These are phyloP conservation scores for Coracopsis vasa DNA, from an alignment of 2,113 vertebrate genomes.

Conservation along the genomic window DNA sequence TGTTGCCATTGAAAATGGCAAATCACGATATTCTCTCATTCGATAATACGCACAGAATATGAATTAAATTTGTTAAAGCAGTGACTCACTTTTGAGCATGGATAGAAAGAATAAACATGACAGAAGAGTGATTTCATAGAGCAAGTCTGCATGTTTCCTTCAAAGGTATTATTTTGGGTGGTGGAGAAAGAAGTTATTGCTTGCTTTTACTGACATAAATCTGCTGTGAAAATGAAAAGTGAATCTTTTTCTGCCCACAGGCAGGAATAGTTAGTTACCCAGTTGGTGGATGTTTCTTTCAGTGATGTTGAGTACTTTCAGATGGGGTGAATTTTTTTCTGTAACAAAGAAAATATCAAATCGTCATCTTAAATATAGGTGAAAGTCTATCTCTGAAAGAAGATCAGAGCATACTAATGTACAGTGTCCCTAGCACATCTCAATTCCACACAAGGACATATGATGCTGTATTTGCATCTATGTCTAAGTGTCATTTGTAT, in stretches of 20 bases:
- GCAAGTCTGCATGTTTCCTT: background rate
- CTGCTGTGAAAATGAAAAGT: constrained; percentile 13
- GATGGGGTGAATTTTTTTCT: background rate
- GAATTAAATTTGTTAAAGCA: background rate
- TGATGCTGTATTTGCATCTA: background rate
- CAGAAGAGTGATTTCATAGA: background rate
- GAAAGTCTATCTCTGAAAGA: background rate
- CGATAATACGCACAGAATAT: background rate
- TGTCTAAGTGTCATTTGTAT: background rate
- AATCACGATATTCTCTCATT: background rate
- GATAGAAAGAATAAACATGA: background rate
- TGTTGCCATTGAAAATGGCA: rapidly evolving
- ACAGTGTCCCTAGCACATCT: background rate
- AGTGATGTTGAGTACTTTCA: background rate
- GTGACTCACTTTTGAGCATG: background rate
- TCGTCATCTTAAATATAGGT: background rate
- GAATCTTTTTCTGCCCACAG: background rate
- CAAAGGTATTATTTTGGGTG: background rate
- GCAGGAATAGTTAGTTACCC: background rate
- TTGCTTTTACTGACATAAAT: background rate
- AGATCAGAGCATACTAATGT: background rate
- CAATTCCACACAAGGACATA: background rate
- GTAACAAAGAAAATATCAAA: background rate
- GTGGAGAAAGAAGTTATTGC: background rate
- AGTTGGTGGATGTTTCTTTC: background rate